Evolutionary conservation across 2,888 invertebrate species (phyloP).

Genomic region (Balanococcus diminutus): DNA sequence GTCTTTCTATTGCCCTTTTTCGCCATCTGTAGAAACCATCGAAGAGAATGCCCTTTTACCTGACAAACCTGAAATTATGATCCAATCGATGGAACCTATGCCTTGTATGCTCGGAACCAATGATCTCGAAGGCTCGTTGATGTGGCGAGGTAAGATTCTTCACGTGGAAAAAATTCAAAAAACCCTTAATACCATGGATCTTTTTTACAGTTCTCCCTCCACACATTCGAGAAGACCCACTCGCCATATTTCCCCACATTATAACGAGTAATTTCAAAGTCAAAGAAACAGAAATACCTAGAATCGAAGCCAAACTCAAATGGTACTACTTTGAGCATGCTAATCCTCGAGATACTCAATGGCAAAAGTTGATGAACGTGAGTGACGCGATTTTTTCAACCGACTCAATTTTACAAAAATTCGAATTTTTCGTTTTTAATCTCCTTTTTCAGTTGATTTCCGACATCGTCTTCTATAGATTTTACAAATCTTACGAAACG

Average conservation of each 20-base stretch:
- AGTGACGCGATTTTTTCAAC: not conserved
- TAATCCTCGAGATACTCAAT: not conserved
- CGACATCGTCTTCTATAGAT: constrained; percentile 19
- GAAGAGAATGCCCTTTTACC: constrained; percentile 26
- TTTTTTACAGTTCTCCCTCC: not conserved
- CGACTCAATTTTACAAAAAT: too few relatives aligned
- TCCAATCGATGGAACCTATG: not conserved
- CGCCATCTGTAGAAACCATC: not conserved
- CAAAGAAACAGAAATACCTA: not conserved
- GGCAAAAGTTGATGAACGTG: constrained; percentile 7
- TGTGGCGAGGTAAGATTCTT: constrained; percentile 6
- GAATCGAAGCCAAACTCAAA: not conserved
- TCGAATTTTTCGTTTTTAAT: not conserved
- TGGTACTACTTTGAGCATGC: not conserved
- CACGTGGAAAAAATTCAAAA: not conserved
- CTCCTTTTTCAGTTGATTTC: not conserved
- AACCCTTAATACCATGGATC: not conserved
- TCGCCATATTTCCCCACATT: not conserved
- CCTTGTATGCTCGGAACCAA: constrained; percentile 21
- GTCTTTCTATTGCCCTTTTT: constrained; percentile 35
- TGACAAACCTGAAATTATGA: not conserved
- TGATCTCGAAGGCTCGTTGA: constrained; percentile 32
- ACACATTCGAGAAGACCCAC: not conserved
- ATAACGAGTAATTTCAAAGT: constrained; percentile 21
- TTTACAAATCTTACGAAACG: not conserved